Base-by-base conservation (phyloP, 2,113 vertebrate species). In the Elephantulus edwardii region DNA sequence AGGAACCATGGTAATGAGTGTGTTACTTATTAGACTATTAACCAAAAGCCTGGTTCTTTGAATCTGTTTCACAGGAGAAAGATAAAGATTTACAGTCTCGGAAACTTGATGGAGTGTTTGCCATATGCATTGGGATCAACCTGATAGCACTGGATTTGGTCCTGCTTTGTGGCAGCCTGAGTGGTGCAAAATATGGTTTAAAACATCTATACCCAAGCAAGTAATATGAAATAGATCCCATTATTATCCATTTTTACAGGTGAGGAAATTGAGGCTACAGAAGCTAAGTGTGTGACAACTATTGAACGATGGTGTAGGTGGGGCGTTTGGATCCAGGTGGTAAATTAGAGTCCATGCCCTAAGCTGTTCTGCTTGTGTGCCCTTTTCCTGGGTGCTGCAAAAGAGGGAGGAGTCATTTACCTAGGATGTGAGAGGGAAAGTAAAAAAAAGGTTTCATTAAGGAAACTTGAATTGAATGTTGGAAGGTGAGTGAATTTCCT, bases 201-300 rank as follows among this genome's bases (percentile, higher is more conserved):
- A 68, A 33, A 28, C 38, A 66, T 35, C 58, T 56, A 33, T 26
- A 50, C 35, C 83, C 70, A 78, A 30, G 56, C 26, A 33, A 11
- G 44, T 86, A 35, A 44, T 80, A 3, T 22, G 64, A 80, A 58
- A 7, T 62, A 80, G 90, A 42, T 52, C 44, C 26, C 44, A 1
- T 40, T 64, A 30, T 22, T 74, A 88, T 46, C 56, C n/a, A 58
- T 60, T 33, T n/a, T 20, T 82, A 66, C 44, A 70, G 70, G 84
- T 86, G 72, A 93, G 62, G 70, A 94, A 74, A 38, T 60, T 76
- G 54, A 76, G 54, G 38, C 14, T 56, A 76, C 38, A 92, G 52
- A 26, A 4, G 8, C 80, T n/a, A 44, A 20, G 40, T 54, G 7
- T 60, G 35, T 50, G 72, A 5, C 28, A 28, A 26, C 81, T 17